These are phyloP conservation scores for Pinna nobilis DNA, from an alignment of 1,140 invertebrate genomes.

Conservation along the genomic window DNA sequence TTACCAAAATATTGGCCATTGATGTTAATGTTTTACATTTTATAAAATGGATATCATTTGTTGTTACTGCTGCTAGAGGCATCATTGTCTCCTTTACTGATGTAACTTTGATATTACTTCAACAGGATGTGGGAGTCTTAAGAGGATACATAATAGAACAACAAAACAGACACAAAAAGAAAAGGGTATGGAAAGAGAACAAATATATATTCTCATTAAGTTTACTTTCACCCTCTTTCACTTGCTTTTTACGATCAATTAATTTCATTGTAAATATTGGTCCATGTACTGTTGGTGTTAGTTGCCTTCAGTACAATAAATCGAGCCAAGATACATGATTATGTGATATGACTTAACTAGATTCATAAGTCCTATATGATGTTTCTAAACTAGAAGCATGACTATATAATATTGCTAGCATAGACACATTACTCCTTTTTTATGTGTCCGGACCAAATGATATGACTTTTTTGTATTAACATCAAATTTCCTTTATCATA, in stretches of 20 bases:
- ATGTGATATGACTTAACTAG: neutral
- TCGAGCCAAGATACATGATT: neutral
- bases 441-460: no score
- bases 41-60: neutral
- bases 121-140: constrained; percentile 48
- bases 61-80: neutral
- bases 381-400: no score
- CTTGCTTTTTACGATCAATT: neutral
- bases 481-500: no score
- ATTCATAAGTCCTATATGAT: neutral
- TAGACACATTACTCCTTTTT: no score
- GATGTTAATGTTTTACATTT: neutral
- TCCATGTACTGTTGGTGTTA: neutral
- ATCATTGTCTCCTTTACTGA: neutral
- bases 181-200: constrained; percentile 49
- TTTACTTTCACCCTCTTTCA: neutral
- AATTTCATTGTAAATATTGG: neutral
- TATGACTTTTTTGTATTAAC: no score
- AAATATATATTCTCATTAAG: neutral
- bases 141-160: constrained; percentile 57
- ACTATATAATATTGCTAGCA: no score
- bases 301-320: no score
- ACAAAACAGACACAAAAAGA: constrained; percentile 59
- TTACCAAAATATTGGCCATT: no score
- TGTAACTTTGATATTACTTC: neutral